Evolutionary conservation across 2,888 invertebrate species (phyloP).

Genomic region (Dasypogon diadema): DNA sequence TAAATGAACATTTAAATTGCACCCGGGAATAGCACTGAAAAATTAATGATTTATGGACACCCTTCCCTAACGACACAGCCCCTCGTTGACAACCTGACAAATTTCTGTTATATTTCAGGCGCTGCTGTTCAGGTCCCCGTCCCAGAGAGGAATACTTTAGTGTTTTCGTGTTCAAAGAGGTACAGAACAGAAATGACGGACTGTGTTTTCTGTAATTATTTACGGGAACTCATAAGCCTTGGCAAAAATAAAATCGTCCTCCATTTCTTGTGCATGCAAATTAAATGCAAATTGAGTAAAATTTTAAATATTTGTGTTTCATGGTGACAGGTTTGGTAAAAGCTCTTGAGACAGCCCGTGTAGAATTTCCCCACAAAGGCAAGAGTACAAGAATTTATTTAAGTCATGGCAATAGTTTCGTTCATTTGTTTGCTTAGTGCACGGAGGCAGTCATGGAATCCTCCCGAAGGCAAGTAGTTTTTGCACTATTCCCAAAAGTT

Average conservation of each 20-base stretch:
- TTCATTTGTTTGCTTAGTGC: neutral
- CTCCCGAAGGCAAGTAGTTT: conserved; percentile 3
- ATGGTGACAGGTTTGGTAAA: neutral
- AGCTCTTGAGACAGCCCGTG: neutral
- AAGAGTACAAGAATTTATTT: neutral
- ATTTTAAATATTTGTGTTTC: neutral
- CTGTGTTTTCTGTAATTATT: neutral
- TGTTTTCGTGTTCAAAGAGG: neutral
- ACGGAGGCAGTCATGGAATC: neutral
- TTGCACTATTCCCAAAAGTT: neutral
- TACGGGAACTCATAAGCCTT: neutral
- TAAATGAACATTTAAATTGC: neutral
- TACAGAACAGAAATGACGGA: neutral
- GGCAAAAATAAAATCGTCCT: neutral
- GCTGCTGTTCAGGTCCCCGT: no score
- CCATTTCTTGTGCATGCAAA: neutral
- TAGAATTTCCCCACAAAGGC: neutral
- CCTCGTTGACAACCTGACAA: neutral
- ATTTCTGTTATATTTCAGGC: neutral
- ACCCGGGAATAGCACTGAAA: neutral
- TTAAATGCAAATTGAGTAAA: neutral
- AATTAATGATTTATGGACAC: neutral
- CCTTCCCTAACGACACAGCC: neutral
- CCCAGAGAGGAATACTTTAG: neutral
- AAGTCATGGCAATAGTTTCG: neutral